Conservation (phyloP, 2,797 vertebrate species). For the Lagodon rhomboides region DNA sequence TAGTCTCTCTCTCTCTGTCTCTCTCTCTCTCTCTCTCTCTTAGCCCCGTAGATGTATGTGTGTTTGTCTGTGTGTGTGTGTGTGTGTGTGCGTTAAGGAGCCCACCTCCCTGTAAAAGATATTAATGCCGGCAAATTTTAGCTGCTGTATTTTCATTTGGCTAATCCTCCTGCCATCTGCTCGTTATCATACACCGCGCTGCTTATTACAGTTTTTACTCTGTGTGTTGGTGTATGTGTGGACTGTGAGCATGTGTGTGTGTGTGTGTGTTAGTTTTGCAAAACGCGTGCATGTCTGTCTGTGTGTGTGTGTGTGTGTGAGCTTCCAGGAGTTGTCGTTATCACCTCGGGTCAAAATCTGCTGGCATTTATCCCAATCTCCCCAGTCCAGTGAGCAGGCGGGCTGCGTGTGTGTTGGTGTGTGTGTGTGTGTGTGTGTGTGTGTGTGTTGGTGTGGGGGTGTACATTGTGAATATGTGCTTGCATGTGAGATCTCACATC, state of each 20-base stretch:
- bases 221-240: constrained; percentile 32
- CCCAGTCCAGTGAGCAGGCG: constrained; percentile 59
- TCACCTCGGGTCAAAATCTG: constrained; percentile 81
- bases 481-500: constrained; percentile 51
- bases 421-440: constrained; percentile 24
- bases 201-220: constrained; percentile 70
- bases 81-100: constrained; percentile 32
- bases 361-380: constrained; percentile 78
- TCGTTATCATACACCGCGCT: constrained; percentile 63
- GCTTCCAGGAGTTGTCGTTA: constrained; percentile 70
- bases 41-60: background rate
- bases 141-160: constrained; percentile 85
- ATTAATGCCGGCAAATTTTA: constrained; percentile 86
- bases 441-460: constrained; percentile 12
- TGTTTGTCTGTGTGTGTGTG: constrained; percentile 20
- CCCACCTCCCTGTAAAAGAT: constrained; percentile 84
- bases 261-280: background rate
- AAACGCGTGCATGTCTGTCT: background rate
- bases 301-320: constrained; percentile 14
- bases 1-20: constrained; percentile 15
- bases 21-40: constrained; percentile 14
- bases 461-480: constrained; percentile 6
- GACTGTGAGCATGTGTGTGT: constrained; percentile 26
- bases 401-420: constrained; percentile 17
- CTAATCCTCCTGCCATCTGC: constrained; percentile 89